Conservation (phyloP, 1,140 invertebrate genomes). For the Drosophila sp. region DNA sequence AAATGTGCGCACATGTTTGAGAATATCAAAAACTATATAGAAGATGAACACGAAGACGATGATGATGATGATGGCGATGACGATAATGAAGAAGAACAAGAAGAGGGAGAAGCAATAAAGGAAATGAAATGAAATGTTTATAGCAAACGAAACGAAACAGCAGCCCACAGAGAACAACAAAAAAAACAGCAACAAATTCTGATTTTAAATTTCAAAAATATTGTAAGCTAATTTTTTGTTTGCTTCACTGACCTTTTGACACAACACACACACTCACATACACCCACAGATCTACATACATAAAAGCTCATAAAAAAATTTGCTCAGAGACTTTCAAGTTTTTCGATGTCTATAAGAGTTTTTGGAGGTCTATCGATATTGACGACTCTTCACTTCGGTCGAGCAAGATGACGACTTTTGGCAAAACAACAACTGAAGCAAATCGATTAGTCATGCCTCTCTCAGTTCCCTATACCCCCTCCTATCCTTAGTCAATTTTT, state of each 20-base stretch:
- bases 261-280: not conserved
- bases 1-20: conserved; percentile 70
- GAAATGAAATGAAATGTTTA: conserved; percentile 60
- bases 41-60: conserved; percentile 31
- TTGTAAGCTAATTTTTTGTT: not conserved
- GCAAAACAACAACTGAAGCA: conserved; percentile 60
- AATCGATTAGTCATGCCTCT: conserved; percentile 79
- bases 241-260: conserved; percentile 5
- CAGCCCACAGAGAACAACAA: not conserved
- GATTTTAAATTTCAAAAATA: not conserved
- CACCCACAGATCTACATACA: not conserved
- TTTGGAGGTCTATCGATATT: conserved; percentile 38
- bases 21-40: conserved; percentile 63
- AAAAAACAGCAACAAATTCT: not conserved
- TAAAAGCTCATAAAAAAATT: conserved; percentile 12
- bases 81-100: conserved; percentile 8
- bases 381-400: conserved; percentile 51
- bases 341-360: not conserved
- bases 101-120: conserved; percentile 34
- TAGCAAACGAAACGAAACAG: conserved; percentile 34
- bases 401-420: conserved; percentile 60
- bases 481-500: conserved; percentile 5
- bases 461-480: conserved; percentile 34
- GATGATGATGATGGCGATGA: conserved; percentile 26
- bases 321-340: conserved; percentile 1